Evolutionary conservation across 2,888 invertebrate genomes (phyloP), one percentile per base, ranked within the genome.

Genomic region (Acrobeloides nanus): DNA sequence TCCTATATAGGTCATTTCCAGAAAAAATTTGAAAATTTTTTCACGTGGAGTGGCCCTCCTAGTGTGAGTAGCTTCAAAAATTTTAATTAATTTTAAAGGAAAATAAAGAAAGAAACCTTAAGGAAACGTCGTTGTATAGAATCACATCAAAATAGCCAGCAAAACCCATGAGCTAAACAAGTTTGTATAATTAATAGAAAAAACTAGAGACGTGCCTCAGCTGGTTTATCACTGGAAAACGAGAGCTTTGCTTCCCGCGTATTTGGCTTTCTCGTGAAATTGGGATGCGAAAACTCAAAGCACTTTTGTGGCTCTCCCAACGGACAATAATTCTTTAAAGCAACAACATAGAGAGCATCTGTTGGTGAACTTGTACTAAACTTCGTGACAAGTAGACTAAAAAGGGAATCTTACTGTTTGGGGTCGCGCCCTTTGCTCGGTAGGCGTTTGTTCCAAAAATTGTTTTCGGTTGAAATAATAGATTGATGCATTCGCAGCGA

Each of bases 71-170:
- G n/a, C n/a, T n/a, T n/a, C n/a, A n/a, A n/a, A n/a, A n/a, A n/a
- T n/a, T n/a, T n/a, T n/a, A n/a, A n/a, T n/a, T n/a, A n/a, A n/a
- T n/a, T n/a, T n/a, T n/a, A n/a, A n/a, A n/a, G n/a, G n/a, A n/a
- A n/a, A n/a, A n/a, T n/a, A n/a, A 24, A 5, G 50, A 54, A 37
- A 53, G 73, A 74, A 74, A 75, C 74, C 93, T 93, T 38, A 97
- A 78, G 64, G 78, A 82, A 46, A 90, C 82, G 67, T 87, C 82
- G 54, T 84, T 85, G 76, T 86, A 93, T 15, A 97, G 79, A 20
- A 82, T 78, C 32, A 89, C 83, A 72, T 90, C 86, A 77, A 97
- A 97, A 75, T 89, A 97, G 4, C 97, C 97, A 23, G 86, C 87
- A 76, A 97, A 87, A 2, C 93, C 97, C 59, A 62, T 72, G 17